Evolutionary conservation across 2,888 invertebrate genomes (phyloP).

Genomic region (Erpobdella octoculata): DNA sequence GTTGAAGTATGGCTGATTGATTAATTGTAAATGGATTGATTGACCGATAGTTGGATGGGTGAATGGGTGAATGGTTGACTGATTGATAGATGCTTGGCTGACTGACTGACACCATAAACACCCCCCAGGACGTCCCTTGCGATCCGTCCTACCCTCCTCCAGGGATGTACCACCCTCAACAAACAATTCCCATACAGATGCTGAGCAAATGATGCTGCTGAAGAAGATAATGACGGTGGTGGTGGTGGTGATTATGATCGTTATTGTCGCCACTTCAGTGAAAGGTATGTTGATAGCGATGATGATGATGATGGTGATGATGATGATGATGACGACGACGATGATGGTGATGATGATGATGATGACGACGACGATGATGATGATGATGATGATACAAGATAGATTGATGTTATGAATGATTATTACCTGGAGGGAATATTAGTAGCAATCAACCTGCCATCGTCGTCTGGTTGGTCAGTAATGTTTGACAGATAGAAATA

Average conservation of each 20-base stretch:
- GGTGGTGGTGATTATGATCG: background rate
- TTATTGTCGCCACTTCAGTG: background rate
- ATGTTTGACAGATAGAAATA: too few relatives aligned
- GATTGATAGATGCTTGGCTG: background rate
- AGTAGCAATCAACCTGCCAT: too few relatives aligned
- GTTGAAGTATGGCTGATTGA: conserved; percentile 4
- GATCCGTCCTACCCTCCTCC: background rate
- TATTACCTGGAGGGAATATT: too few relatives aligned
- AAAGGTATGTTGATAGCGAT: background rate
- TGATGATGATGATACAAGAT: too few relatives aligned
- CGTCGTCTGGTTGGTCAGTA: too few relatives aligned
- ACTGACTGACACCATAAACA: background rate
- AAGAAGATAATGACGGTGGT: background rate
- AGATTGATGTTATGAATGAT: too few relatives aligned
- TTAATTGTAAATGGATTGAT: background rate
- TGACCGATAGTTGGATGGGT: background rate
- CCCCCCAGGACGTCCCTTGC: background rate
- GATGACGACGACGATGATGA: conserved; percentile 22
- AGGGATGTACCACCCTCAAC: background rate
- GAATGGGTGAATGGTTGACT: background rate
- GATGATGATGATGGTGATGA: conserved; percentile 13
- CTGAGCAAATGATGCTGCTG: background rate
- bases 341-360: conserved; percentile 4
- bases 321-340: background rate
- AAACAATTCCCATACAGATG: background rate